Percentiles rank a stretch among this genome's conserved stretches.
Evolutionary conservation across 1,140 invertebrate species (phyloP).

Genomic region (Telenomus remus): DNA sequence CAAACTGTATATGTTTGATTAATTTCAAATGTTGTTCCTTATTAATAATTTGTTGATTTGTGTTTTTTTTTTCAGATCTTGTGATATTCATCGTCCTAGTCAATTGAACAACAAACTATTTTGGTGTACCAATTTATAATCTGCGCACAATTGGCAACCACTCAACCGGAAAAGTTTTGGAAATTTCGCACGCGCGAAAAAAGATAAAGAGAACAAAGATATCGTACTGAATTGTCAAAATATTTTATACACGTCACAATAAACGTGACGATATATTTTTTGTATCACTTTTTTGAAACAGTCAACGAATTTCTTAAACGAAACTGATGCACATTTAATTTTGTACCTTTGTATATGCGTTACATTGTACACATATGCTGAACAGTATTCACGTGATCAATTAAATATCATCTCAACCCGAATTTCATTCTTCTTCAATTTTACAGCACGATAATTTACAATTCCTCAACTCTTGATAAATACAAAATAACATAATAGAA

Average conservation of each 20-base stretch:
- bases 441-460: no score
- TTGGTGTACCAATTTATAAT: conserved; percentile 28
- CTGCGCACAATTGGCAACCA: conserved; percentile 23
- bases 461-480: no score
- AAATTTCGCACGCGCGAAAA: neutral
- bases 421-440: no score
- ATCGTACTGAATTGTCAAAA: conserved; percentile 29
- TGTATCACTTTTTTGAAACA: conserved; percentile 12
- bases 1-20: no score
- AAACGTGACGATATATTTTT: conserved; percentile 19
- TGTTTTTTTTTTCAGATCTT: conserved; percentile 27
- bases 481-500: no score
- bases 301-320: conserved; percentile 9
- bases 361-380: conserved; percentile 49
- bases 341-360: conserved; percentile 55
- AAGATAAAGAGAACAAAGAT: conserved; percentile 13
- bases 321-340: conserved; percentile 42
- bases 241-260: conserved; percentile 15
- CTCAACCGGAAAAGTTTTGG: neutral
- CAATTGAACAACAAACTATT: conserved; percentile 24
- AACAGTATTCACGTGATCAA: conserved; percentile 44
- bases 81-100: conserved; percentile 29
- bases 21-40: no score
- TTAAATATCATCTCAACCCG: conserved; percentile 7
- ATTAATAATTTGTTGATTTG: neutral